Conservation (phyloP, 2,113 vertebrate species). For the Hoplias malabaricus region DNA sequence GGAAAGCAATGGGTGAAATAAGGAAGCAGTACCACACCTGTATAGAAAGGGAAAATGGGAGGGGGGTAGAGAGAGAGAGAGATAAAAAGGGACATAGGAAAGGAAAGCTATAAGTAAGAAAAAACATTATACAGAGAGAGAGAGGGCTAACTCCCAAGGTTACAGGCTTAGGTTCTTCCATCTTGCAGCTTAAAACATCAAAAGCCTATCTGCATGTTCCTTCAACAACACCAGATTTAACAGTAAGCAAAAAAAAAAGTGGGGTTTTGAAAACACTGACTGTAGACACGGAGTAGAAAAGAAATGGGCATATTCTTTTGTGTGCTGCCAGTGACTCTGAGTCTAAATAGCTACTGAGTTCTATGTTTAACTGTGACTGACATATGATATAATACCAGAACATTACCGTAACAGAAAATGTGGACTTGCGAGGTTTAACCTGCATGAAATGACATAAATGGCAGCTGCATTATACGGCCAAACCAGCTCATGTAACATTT, state of each 20-base stretch:
- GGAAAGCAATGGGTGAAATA: too few species aligned
- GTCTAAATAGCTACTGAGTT: not conserved
- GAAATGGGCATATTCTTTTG: not conserved
- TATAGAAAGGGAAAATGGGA: not conserved
- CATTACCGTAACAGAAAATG: not conserved
- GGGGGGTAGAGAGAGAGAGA: not conserved
- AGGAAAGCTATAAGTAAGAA: too few species aligned
- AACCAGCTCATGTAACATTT: too few species aligned
- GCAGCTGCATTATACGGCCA: not conserved
- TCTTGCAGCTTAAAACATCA: not conserved
- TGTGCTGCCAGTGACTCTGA: not conserved
- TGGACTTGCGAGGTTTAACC: too few species aligned
- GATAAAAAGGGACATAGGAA: not conserved
- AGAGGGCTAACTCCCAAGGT: not conserved
- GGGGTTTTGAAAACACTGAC: not conserved
- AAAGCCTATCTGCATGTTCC: not conserved
- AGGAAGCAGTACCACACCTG: slow-evolving; percentile 39
- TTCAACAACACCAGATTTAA: not conserved
- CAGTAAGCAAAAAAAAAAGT: not conserved
- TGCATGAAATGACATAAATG: not conserved
- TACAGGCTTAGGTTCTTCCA: not conserved
- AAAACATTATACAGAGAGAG: too few species aligned
- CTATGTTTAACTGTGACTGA: not conserved
- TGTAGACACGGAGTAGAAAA: not conserved
- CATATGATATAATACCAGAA: not conserved